A percentile compares a stretch with the other conserved stretches of the same genome.
Evolutionary conservation across 1,140 invertebrate species (phyloP).

Genomic region (Epicauta chinensis): DNA sequence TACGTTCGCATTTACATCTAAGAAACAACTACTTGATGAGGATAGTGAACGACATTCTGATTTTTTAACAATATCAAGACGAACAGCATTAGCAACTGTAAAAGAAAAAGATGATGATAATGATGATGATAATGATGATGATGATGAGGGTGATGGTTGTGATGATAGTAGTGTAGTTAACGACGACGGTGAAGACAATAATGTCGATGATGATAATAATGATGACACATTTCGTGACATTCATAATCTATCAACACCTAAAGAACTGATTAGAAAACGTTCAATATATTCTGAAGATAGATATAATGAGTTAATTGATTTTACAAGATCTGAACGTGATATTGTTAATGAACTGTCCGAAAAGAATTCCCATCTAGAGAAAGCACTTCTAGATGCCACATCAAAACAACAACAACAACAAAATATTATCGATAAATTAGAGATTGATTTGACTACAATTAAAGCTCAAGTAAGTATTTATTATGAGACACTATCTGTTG

Average conservation of each 20-base stretch:
- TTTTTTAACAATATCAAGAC: background rate
- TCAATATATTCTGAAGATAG: background rate
- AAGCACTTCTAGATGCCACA: background rate
- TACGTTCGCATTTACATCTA: constrained; percentile 1
- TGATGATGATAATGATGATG: background rate
- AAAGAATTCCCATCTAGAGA: background rate
- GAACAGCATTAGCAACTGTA: background rate
- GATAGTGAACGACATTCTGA: background rate
- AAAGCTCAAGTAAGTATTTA: background rate
- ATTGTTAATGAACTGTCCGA: background rate
- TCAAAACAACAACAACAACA: background rate
- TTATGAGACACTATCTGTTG: background rate
- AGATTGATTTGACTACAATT: background rate
- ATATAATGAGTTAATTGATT: background rate
- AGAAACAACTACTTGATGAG: background rate
- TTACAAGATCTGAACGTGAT: constrained; percentile 1
- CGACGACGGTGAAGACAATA: background rate
- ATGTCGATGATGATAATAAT: background rate
- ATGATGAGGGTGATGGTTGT: background rate
- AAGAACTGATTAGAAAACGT: background rate
- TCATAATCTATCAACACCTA: background rate
- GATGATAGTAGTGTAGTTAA: background rate
- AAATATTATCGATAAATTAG: background rate
- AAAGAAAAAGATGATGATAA: background rate
- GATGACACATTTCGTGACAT: background rate